These are phyloP conservation scores for Trogon surrucura DNA, from an alignment of 2,113 vertebrate species.

Conservation along the genomic window DNA sequence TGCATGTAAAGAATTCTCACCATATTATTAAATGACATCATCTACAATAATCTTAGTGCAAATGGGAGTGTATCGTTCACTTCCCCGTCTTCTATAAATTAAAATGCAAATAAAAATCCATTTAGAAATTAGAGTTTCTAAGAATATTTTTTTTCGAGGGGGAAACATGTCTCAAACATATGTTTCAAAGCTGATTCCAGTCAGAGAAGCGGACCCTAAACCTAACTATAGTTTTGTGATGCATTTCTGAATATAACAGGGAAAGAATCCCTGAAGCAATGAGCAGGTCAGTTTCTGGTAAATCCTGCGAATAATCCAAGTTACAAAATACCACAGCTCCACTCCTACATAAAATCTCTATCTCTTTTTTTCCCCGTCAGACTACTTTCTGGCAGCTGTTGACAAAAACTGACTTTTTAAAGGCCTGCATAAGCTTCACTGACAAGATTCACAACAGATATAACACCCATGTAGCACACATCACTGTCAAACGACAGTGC, in stretches of 20 bases:
- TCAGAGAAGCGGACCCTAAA: not conserved
- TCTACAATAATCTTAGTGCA: not conserved
- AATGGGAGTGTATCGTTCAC: not conserved
- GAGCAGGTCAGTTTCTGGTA: not conserved
- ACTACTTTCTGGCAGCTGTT: not conserved
- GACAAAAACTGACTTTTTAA: not conserved
- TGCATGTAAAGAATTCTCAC: not conserved
- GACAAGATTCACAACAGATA: not conserved
- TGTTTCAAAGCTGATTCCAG: not conserved
- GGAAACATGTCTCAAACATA: not conserved
- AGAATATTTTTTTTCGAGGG: not conserved
- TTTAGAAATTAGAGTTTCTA: not conserved
- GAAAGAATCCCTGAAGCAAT: not conserved
- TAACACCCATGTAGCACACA: not conserved
- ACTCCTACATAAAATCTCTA: not conserved
- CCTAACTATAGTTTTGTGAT: not conserved
- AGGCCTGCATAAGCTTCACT: not conserved
- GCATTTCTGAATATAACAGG: not conserved
- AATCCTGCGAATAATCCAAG: not conserved
- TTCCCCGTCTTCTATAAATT: not conserved
- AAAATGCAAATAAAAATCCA: not conserved
- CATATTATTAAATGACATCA: not conserved
- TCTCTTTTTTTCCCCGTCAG: not conserved
- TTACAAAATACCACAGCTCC: not conserved
- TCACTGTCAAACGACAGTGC: not conserved